These are phyloP conservation scores for Chesias legatella DNA, from an alignment of 2,888 invertebrate genomes.

Conservation along the genomic window DNA sequence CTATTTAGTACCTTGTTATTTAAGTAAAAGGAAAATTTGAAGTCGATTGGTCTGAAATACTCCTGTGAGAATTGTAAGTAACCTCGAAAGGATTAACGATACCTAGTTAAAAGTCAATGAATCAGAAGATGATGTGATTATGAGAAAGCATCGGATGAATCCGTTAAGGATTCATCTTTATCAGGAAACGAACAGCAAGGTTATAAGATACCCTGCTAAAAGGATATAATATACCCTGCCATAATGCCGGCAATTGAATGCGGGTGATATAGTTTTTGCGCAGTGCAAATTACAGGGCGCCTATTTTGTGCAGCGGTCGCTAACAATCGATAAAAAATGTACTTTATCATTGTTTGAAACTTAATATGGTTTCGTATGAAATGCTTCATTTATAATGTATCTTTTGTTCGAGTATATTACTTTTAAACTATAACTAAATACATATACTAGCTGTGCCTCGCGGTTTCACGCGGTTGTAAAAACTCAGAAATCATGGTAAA, in stretches of 20 bases:
- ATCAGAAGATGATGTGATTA: slow-evolving; percentile 20
- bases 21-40: slow-evolving; percentile 7
- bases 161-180: slow-evolving; percentile 30
- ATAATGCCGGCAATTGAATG: slow-evolving; percentile 28
- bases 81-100: slow-evolving; percentile 14
- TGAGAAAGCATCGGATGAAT: slow-evolving; percentile 21
- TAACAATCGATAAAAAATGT: slow-evolving; percentile 59
- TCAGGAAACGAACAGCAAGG: slow-evolving; percentile 27
- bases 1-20: background rate
- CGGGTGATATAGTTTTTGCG: slow-evolving; percentile 53
- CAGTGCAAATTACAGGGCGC: slow-evolving; percentile 51
- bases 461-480: too few species aligned
- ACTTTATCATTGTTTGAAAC: slow-evolving; percentile 39
- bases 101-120: slow-evolving; percentile 22
- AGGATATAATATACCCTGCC: slow-evolving; percentile 23
- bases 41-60: slow-evolving; percentile 13
- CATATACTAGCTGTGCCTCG: too few species aligned
- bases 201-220: too few species aligned
- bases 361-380: slow-evolving; percentile 11
- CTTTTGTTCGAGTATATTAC: too few species aligned
- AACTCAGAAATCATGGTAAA: too few species aligned
- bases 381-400: too few species aligned
- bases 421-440: too few species aligned
- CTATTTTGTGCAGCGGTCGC: slow-evolving; percentile 39
- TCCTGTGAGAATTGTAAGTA: slow-evolving; percentile 2